Evolutionary conservation across 2,113 vertebrate species (phyloP).

Genomic region (Vidua chalybeata): DNA sequence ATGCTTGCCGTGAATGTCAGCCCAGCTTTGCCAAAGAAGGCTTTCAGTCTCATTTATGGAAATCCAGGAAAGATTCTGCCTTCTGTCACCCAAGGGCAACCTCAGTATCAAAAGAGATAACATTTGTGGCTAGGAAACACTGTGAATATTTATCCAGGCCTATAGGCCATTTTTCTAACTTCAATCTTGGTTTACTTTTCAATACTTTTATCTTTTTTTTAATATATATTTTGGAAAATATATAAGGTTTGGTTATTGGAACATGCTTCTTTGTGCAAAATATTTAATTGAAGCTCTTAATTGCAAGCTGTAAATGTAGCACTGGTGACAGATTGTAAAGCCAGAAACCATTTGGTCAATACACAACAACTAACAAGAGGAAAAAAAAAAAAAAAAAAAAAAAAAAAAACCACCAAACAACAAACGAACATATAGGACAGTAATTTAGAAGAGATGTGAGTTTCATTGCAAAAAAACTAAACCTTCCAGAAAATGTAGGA

Average conservation of each 20-base stretch:
- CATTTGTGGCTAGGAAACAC: neutral
- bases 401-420: too few species aligned
- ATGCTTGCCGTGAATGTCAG: neutral
- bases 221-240: neutral
- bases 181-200: slow-evolving; percentile 2
- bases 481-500: neutral
- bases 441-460: neutral
- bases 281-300: slow-evolving; percentile 55
- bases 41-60: slow-evolving; percentile 38
- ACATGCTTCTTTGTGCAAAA: slow-evolving; percentile 9
- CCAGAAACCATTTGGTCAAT: slow-evolving; percentile 58
- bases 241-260: neutral
- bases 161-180: slow-evolving; percentile 10
- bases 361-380: neutral
- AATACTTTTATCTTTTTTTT: neutral
- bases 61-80: slow-evolving; percentile 29
- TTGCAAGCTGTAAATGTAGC: slow-evolving; percentile 52
- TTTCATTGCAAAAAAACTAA: neutral
- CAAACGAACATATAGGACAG: neutral
- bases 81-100: slow-evolving; percentile 47
- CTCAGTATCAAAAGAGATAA: slow-evolving; percentile 36
- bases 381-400: neutral
- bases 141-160: neutral
- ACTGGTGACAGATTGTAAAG: slow-evolving; percentile 43
- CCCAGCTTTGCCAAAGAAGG: neutral